phyloP scores from a whole-genome alignment of 2,888 invertebrate species.

The Serripes groenlandicus region DNA sequence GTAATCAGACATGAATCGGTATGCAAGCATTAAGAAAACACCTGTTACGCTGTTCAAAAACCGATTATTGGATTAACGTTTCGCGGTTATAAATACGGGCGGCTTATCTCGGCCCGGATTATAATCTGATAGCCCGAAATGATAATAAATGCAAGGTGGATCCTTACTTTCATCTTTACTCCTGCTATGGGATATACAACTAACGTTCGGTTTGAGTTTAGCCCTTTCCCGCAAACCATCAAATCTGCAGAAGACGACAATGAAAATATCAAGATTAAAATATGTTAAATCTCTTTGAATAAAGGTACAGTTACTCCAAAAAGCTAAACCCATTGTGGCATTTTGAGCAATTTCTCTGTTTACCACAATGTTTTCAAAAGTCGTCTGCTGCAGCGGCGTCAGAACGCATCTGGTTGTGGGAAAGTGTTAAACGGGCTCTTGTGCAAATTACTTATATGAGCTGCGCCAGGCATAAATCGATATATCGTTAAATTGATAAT shows the following conservation, averaged over 20 bases:
- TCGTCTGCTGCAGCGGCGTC: no score
- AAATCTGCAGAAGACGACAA: neutral
- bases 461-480: no score
- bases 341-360: no score
- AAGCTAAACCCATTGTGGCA: neutral
- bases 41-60: conserved; percentile 19
- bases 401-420: no score
- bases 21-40: no score
- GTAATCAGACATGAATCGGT: no score
- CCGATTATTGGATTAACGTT: conserved; percentile 29
- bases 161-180: neutral
- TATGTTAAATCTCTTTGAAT: neutral
- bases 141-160: neutral
- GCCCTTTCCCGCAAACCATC: no score
- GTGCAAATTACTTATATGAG: no score
- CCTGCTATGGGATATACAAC: neutral
- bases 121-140: conserved; percentile 11
- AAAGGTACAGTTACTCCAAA: neutral
- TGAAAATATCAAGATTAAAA: neutral
- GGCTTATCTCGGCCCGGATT: conserved; percentile 11
- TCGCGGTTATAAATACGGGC: conserved; percentile 6
- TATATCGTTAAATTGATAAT: no score
- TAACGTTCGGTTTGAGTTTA: conserved; percentile 6
- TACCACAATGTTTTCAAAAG: no score
- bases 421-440: no score